Evolutionary conservation across 2,113 vertebrate genomes (phyloP).

Genomic region (Ptilonorhynchus violaceus): DNA sequence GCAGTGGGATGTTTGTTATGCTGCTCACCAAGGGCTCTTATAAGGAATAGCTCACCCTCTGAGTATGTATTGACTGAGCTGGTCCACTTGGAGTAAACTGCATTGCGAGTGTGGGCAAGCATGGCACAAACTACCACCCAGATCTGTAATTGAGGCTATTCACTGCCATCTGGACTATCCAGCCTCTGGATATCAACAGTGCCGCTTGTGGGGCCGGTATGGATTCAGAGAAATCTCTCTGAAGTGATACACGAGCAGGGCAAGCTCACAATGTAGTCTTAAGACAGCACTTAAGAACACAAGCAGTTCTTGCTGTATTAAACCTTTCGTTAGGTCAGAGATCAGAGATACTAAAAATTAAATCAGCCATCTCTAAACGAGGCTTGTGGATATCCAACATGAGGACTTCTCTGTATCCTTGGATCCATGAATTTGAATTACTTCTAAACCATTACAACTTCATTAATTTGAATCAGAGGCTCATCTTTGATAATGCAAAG

Average conservation of each 20-base stretch:
- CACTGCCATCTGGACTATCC: neutral
- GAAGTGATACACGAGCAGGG: neutral
- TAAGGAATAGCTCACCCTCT: neutral
- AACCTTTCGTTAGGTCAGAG: neutral
- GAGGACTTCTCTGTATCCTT: neutral
- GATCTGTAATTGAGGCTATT: neutral
- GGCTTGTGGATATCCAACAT: neutral
- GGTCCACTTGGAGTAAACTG: neutral
- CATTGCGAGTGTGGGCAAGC: neutral
- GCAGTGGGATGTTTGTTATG: neutral
- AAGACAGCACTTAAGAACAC: accelerated
- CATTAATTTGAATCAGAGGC: neutral
- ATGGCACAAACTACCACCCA: neutral
- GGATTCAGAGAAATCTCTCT: neutral
- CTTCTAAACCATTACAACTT: neutral
- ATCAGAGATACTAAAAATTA: neutral
- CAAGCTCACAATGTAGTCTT: neutral
- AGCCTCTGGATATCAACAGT: neutral
- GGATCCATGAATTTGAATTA: neutral
- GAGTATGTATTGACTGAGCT: neutral
- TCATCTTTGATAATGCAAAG: neutral
- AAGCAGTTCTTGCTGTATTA: too few species aligned
- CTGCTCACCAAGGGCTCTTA: neutral
- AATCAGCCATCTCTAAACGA: neutral
- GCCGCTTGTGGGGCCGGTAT: neutral